These are phyloP conservation scores for Teinopalpus imperialis DNA, from an alignment of 2,888 invertebrate species.

Conservation along the genomic window DNA sequence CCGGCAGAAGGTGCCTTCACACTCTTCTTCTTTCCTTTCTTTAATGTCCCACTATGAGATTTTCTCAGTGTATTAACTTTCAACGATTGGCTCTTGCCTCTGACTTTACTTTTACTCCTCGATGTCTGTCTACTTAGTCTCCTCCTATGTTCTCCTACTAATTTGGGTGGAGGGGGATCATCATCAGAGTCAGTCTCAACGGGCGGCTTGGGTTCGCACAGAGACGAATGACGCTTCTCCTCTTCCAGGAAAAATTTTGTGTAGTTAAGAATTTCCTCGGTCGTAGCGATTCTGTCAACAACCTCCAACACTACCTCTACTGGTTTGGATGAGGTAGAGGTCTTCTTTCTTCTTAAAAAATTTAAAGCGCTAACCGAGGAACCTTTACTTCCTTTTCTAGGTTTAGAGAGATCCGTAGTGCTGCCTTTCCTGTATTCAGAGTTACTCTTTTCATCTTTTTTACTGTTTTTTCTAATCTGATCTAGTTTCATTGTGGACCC, in stretches of 20 bases:
- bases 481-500: conserved; percentile 64
- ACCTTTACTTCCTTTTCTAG: conserved; percentile 67
- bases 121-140: conserved; percentile 72
- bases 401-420: conserved; percentile 59
- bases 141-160: conserved; percentile 62
- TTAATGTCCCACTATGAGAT: conserved; percentile 72
- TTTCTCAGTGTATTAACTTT: conserved; percentile 72
- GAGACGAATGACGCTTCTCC: conserved; percentile 59
- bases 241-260: conserved; percentile 69
- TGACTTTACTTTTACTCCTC: conserved; percentile 70
- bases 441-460: conserved; percentile 63
- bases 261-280: conserved; percentile 60
- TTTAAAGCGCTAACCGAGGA: conserved; percentile 71
- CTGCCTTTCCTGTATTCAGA: conserved; percentile 57
- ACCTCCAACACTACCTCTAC: conserved; percentile 68
- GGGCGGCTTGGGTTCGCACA: conserved; percentile 44
- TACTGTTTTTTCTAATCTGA: conserved; percentile 63
- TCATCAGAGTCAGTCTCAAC: conserved; percentile 70
- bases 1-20: conserved; percentile 53
- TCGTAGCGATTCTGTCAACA: conserved; percentile 47
- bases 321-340: conserved; percentile 60
- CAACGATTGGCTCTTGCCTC: conserved; percentile 71
- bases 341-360: conserved; percentile 68
- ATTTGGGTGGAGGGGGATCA: conserved; percentile 58
- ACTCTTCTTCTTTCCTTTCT: conserved; percentile 70